Evolutionary conservation across 37 sponge, comb jelly and placozoan species (phyloP).

Genomic region (Halisarca cf. caerulea): DNA sequence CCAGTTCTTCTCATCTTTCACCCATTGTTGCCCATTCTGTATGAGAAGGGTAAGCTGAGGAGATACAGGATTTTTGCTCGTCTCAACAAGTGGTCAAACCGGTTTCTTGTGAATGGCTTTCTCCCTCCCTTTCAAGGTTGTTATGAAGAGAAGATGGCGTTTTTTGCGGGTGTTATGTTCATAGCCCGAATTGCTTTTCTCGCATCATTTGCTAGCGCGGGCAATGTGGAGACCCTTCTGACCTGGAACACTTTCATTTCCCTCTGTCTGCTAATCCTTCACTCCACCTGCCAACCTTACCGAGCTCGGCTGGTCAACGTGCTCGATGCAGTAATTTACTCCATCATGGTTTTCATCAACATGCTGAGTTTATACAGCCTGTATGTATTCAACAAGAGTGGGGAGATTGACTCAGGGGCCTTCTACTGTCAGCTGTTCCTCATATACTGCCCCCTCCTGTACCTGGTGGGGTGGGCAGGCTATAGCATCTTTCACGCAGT

Average conservation of each 20-base stretch:
- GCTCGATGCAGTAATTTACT: conserved; percentile 54
- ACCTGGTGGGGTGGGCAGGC: conserved; percentile 8
- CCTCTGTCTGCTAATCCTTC: conserved; percentile 21
- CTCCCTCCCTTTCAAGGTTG: conserved; percentile 65
- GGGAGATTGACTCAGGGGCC: not conserved
- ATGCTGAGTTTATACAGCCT: conserved; percentile 53
- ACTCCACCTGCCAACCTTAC: conserved; percentile 55
- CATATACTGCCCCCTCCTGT: conserved; percentile 38
- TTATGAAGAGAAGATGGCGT: conserved; percentile 57
- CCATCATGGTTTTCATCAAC: conserved; percentile 37
- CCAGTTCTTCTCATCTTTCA: conserved; percentile 48
- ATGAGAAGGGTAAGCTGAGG: conserved; percentile 15
- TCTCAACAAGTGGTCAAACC: not conserved
- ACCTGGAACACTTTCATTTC: conserved; percentile 30
- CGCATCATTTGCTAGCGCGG: conserved; percentile 44
- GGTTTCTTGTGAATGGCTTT: conserved; percentile 30
- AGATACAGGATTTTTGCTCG: not conserved
- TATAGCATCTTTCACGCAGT: not conserved
- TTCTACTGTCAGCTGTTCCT: conserved; percentile 34
- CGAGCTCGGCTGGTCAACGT: conserved; percentile 46
- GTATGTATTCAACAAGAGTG: not conserved
- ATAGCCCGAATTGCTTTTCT: conserved; percentile 43
- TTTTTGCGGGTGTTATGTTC: conserved; percentile 76
- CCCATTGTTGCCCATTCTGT: not conserved
- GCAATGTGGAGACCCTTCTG: conserved; percentile 1